These are phyloP conservation scores for Brenthis hecate DNA, from an alignment of 2,888 invertebrate genomes.

Conservation along the genomic window DNA sequence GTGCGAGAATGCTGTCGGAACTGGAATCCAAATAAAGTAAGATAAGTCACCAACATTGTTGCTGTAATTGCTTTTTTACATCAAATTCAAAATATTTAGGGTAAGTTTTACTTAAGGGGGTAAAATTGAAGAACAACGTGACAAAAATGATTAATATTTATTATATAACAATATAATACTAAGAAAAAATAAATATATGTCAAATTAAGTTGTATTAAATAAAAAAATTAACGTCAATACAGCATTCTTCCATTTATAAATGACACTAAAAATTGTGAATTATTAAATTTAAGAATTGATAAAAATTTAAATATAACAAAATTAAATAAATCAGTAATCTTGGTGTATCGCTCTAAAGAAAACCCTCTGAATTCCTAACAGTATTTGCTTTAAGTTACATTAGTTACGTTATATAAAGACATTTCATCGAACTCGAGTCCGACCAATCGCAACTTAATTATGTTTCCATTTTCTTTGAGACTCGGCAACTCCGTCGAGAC, in stretches of 20 bases:
- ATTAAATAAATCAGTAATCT: neutral
- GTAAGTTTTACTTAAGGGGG: neutral
- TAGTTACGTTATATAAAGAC: conserved; percentile 25
- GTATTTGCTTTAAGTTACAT: conserved; percentile 19
- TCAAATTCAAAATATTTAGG: conserved; percentile 2
- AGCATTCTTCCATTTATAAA: no score
- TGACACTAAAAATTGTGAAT: no score
- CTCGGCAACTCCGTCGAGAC: conserved; percentile 40
- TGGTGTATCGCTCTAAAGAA: neutral
- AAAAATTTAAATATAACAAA: neutral
- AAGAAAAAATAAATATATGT: no score
- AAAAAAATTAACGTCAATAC: no score
- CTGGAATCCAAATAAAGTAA: conserved; percentile 49
- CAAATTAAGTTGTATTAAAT: no score
- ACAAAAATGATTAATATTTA: no score
- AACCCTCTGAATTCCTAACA: conserved; percentile 11
- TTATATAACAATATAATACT: no score
- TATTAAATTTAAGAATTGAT: no score
- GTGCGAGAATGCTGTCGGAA: conserved; percentile 49
- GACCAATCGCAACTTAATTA: conserved; percentile 43
- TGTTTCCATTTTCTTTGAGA: conserved; percentile 42
- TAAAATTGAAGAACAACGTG: no score
- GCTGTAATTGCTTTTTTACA: conserved; percentile 28
- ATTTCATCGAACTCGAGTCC: conserved; percentile 26
- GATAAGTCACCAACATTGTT: conserved; percentile 43